A percentile compares a stretch with the other conserved stretches of the same genome.
phyloP scores from a whole-genome alignment of 2,888 invertebrate species.

The Colostygia pectinataria region DNA sequence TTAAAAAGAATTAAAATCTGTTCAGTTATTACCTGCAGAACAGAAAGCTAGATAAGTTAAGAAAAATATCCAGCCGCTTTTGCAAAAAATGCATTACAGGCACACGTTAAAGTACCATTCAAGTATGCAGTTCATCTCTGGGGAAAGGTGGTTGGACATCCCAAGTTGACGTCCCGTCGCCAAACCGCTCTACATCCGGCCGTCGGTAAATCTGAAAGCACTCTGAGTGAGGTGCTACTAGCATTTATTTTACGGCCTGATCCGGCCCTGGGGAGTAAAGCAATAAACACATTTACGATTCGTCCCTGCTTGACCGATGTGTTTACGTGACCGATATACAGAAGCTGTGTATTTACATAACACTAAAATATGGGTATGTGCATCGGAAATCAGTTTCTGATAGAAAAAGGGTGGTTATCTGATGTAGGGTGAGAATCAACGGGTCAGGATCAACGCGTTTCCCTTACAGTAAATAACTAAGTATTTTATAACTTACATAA shows the following conservation, averaged over 20 bases:
- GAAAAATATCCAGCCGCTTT: too few species aligned
- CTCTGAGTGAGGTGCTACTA: conserved; percentile 43
- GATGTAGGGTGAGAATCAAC: not conserved
- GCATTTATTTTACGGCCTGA: conserved; percentile 50
- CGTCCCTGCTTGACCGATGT: conserved; percentile 42
- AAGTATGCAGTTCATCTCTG: too few species aligned
- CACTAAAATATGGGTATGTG: conserved; percentile 16
- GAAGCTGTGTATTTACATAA: conserved; percentile 30
- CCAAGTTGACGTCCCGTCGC: conserved; percentile 1
- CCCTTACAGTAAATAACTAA: too few species aligned
- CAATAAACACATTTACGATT: conserved; percentile 53
- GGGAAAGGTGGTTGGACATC: not conserved
- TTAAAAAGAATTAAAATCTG: too few species aligned
- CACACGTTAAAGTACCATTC: too few species aligned
- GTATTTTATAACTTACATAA: too few species aligned
- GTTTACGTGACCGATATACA: conserved; percentile 40
- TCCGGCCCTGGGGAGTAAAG: conserved; percentile 43
- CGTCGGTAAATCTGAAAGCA: conserved; percentile 41
- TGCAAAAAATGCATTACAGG: too few species aligned
- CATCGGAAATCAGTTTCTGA: conserved; percentile 23
- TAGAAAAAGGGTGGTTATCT: conserved; percentile 7
- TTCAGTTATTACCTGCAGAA: too few species aligned
- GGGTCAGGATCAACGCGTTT: too few species aligned
- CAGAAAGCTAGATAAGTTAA: too few species aligned
- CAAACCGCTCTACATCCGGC: not conserved